These are phyloP conservation scores for Manis crassicaudata DNA, from an alignment of 2,797 vertebrate genomes.

Conservation along the genomic window DNA sequence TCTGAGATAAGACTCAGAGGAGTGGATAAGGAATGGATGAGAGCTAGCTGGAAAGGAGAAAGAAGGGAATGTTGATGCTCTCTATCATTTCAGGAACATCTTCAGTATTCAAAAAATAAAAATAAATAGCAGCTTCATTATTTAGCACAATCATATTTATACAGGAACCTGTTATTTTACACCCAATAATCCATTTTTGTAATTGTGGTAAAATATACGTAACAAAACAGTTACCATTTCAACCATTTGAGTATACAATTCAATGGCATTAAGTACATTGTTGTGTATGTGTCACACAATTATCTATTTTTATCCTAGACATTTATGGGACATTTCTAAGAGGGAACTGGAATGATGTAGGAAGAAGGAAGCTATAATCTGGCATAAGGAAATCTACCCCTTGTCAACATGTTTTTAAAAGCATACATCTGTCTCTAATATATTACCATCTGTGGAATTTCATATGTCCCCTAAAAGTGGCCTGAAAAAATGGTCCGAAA, in stretches of 20 bases:
- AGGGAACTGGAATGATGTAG: not conserved
- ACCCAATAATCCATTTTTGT: not conserved
- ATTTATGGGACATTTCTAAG: not conserved
- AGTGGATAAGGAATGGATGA: not conserved
- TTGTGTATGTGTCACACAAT: not conserved
- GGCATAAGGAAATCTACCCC: not conserved
- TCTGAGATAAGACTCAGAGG: not conserved
- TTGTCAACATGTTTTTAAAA: constrained; percentile 28
- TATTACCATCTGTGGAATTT: not conserved
- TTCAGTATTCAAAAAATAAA: not conserved
- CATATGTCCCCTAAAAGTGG: not conserved
- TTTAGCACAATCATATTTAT: not conserved
- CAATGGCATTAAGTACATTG: not conserved
- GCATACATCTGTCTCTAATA: not conserved
- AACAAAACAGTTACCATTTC: not conserved
- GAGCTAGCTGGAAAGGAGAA: not conserved
- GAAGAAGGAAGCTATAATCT: not conserved
- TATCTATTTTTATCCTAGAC: not conserved
- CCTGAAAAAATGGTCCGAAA: not conserved
- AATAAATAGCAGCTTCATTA: not conserved
- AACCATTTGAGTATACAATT: not conserved
- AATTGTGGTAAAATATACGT: not conserved
- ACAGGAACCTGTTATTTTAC: not conserved
- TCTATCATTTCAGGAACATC: not conserved
- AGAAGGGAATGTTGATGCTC: not conserved